These are phyloP conservation scores for Apus apus DNA, from an alignment of 2,113 vertebrate genomes.

Conservation along the genomic window DNA sequence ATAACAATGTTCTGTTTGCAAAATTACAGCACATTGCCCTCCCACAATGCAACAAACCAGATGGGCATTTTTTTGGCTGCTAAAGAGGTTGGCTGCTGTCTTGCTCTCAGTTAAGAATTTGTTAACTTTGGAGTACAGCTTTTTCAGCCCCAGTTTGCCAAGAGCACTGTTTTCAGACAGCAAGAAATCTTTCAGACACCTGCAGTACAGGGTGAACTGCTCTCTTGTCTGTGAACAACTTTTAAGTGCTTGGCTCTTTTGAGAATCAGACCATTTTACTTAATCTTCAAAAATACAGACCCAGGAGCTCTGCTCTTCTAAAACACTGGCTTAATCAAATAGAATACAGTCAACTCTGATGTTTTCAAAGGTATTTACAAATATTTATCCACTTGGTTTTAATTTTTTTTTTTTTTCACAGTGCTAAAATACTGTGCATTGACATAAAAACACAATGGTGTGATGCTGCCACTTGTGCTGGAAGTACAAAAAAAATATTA, in stretches of 20 bases:
- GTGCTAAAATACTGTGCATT: background rate
- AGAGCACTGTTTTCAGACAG: background rate
- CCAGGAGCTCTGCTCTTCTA: background rate
- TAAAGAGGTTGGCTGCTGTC: background rate
- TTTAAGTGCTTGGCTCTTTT: background rate
- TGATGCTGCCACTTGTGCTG: background rate
- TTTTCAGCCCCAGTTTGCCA: background rate
- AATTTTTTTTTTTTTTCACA: background rate
- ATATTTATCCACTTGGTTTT: background rate
- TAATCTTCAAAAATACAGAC: background rate
- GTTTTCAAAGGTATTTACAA: background rate
- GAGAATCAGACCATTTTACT: background rate
- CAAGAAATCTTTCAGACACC: background rate
- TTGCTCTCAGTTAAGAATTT: background rate
- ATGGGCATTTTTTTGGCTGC: background rate
- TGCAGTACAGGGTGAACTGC: background rate
- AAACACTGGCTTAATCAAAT: background rate
- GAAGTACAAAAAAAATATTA: background rate
- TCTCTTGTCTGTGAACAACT: background rate
- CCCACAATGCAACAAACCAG: conserved; percentile 10
- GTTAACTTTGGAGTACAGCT: background rate
- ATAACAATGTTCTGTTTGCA: conserved; percentile 35
- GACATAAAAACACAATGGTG: background rate
- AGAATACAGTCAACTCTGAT: background rate
- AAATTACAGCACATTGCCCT: conserved; percentile 4